Percentiles rank a stretch among this genome's conserved stretches.
Conservation (phyloP, 2,797 vertebrate genomes). For the Alcedo atthis region DNA sequence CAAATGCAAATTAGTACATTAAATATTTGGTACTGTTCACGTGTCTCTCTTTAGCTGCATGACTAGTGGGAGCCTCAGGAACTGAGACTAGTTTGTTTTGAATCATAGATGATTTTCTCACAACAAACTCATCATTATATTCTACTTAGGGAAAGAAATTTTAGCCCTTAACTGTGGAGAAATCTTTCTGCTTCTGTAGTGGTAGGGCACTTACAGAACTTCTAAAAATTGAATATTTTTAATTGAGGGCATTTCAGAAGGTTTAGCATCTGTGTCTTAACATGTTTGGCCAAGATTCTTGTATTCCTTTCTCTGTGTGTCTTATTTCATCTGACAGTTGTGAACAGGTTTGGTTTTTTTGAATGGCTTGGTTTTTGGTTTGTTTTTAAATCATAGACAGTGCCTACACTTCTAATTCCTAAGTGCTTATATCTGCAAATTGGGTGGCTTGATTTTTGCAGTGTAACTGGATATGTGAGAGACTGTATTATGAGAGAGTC, state of each 20-base stretch:
- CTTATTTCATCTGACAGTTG: not conserved
- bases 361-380: too few species aligned
- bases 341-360: not conserved
- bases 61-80: not conserved
- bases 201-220: conserved; percentile 4
- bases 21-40: not conserved
- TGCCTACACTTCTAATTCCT: not conserved
- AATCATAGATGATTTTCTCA: not conserved
- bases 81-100: not conserved
- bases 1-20: not conserved
- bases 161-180: not conserved
- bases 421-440: not conserved
- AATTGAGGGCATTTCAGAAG: conserved; percentile 13
- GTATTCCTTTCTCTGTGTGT: not conserved
- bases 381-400: not conserved
- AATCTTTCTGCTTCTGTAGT: conserved; percentile 11
- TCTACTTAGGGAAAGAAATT: not conserved
- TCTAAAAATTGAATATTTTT: not conserved
- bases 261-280: conserved; percentile 53
- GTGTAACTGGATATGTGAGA: not conserved
- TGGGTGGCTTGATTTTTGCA: not conserved
- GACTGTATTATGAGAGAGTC: not conserved
- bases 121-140: not conserved
- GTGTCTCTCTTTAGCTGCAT: not conserved
- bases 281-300: conserved; percentile 32